Evolutionary conservation across 35 echinoderm and acorn worm species (phyloP), one percentile per base, ranked within the genome.

Genomic region (Acanthaster planci): DNA sequence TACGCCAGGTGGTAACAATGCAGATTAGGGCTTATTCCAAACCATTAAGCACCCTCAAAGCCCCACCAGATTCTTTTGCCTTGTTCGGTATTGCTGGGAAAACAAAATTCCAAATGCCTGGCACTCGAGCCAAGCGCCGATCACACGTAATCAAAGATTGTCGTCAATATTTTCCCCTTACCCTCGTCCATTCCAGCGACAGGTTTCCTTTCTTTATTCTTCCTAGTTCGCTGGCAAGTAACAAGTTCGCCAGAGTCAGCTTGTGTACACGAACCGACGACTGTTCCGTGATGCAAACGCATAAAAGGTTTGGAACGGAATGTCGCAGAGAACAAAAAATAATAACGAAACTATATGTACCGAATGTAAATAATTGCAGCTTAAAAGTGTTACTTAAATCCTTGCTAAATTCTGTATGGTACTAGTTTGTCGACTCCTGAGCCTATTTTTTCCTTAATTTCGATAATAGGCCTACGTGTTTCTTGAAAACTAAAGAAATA

Each of bases 71-170:
- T 72, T 72, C 64, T 26, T 26, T 10, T 10, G 26, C 64, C 26
- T 72, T 72, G 64, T 72, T 72, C 64, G 64, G 64, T 26, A 72
- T 72, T 16, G 64, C 64, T 72, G 64, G 23, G 64, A 72, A 72
- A 72, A 72, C 64, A 72, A 72, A 72, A 47, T 47, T 72, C 34
- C 64, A 34, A 72, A 72, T 34, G 64, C 64, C 1, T 26, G 64
- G 26, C 64, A 72, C 64, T 72, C 34, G 64, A 72, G 64, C 64
- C 8, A 2, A 72, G 64, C 34, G 64, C 34, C 64, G 64, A 72
- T 72, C 64, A 72, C 64, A 72, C 64, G 23, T 72, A 72, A 72
- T 72, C 64, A 72, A 72, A 72, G 64, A 72, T 72, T 47, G 42
- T 47, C 42, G 42, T 47, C 42, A 47, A 47, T 47, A 12, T 47